A percentile compares a stretch with the other conserved stretches of the same genome.
Evolutionary conservation across 2,797 vertebrate genomes (phyloP).

Genomic region (Vipera latastei): DNA sequence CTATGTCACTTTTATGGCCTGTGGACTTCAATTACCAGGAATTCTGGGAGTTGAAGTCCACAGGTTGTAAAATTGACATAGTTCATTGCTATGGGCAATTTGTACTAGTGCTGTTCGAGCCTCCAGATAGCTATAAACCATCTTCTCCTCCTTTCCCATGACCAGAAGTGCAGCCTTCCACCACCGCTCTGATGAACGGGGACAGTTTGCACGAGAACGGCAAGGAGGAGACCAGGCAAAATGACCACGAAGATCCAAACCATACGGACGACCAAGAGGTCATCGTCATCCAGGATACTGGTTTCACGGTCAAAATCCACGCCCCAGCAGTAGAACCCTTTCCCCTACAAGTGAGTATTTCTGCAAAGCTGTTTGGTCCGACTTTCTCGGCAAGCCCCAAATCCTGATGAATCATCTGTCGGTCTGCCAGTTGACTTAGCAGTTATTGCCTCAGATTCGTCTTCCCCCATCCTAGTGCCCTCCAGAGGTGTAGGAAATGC

Average conservation of each 20-base stretch:
- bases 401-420: too few relatives aligned
- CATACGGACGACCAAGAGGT: constrained; percentile 92
- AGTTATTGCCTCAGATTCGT: background rate
- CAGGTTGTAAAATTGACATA: background rate
- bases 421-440: background rate
- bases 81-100: background rate
- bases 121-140: background rate
- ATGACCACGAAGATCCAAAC: constrained; percentile 79
- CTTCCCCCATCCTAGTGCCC: background rate
- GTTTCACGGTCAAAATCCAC: constrained; percentile 96
- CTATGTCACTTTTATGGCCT: background rate
- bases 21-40: background rate
- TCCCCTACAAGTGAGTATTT: constrained; percentile 85
- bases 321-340: constrained; percentile 93
- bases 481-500: background rate
- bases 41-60: background rate
- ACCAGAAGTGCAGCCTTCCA: constrained; percentile 76
- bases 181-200: constrained; percentile 88
- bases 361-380: background rate
- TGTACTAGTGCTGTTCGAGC: background rate
- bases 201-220: constrained; percentile 74
- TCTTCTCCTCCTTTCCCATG: background rate
- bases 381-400: background rate
- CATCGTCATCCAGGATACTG: constrained; percentile 98
- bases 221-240: constrained; percentile 74